A percentile compares a stretch with the other conserved stretches of the same genome.
phyloP scores from a whole-genome alignment of 2,888 invertebrate species.

The Fragum whitleyi region DNA sequence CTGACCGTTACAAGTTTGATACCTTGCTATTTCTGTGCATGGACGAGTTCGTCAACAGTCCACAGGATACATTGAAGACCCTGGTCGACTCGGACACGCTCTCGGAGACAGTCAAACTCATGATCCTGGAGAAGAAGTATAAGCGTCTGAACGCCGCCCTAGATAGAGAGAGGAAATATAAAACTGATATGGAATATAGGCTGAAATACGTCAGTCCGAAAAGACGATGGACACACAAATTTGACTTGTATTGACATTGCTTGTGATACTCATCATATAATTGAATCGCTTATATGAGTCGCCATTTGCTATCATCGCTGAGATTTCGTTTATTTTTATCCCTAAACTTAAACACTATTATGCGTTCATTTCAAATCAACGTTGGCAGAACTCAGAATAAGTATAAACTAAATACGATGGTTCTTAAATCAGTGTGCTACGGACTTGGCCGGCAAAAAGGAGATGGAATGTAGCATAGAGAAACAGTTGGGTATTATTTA shows the following conservation, averaged over 20 bases:
- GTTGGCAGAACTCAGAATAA: too few species aligned
- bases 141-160: conserved; percentile 46
- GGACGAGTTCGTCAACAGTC: conserved; percentile 49
- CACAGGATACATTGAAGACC: conserved; percentile 41
- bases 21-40: conserved; percentile 46
- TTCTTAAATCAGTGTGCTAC: too few species aligned
- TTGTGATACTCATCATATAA: too few species aligned
- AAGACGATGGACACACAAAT: conserved; percentile 59
- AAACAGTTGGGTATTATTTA: too few species aligned
- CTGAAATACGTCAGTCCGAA: conserved; percentile 40
- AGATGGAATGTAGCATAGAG: too few species aligned
- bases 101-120: conserved; percentile 56
- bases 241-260: conserved; percentile 57
- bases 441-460: too few species aligned
- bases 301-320: too few species aligned
- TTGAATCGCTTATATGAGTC: too few species aligned
- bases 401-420: too few species aligned
- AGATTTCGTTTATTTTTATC: too few species aligned
- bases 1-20: conserved; percentile 59
- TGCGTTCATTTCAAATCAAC: too few species aligned
- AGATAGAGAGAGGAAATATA: conserved; percentile 53
- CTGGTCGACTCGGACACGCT: conserved; percentile 48
- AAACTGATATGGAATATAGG: conserved; percentile 40
- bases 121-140: conserved; percentile 53
- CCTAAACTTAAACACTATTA: too few species aligned